Conservation (phyloP, 2,888 invertebrate genomes). For the Agrochola litura region DNA sequence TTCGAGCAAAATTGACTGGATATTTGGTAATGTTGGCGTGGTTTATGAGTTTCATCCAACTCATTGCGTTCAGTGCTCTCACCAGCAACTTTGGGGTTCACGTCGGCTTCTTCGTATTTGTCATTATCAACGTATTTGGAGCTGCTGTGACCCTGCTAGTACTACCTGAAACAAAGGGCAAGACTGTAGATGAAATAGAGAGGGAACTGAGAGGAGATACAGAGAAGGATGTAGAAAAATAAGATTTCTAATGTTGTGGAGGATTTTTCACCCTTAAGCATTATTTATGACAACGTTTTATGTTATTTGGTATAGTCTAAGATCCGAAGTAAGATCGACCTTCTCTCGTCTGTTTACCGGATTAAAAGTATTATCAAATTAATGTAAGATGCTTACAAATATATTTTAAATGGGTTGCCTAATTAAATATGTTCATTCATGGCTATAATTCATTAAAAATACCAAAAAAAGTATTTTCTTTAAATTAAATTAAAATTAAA, state of each 20-base stretch:
- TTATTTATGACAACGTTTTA: neutral
- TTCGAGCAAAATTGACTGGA: slow-evolving; percentile 77
- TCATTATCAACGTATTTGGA: slow-evolving; percentile 75
- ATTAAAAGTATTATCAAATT: neutral
- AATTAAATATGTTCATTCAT: neutral
- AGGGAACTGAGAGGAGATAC: slow-evolving; percentile 52
- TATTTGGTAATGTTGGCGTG: slow-evolving; percentile 72
- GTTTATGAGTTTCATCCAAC: slow-evolving; percentile 71
- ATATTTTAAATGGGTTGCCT: neutral
- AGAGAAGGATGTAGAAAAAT: slow-evolving; percentile 6
- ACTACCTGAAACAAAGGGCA: slow-evolving; percentile 85
- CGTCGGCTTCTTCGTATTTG: slow-evolving; percentile 78
- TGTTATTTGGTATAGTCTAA: neutral
- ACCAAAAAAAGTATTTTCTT: neutral
- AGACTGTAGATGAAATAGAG: slow-evolving; percentile 78
- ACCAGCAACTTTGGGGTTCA: slow-evolving; percentile 74
- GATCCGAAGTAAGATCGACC: neutral
- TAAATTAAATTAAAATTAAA: too few species aligned
- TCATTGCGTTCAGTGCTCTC: slow-evolving; percentile 68
- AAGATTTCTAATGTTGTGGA: neutral
- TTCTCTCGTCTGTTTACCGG: neutral
- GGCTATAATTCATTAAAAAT: neutral
- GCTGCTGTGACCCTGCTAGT: slow-evolving; percentile 71
- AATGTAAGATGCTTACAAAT: neutral
- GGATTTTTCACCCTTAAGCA: neutral